Base-by-base conservation (phyloP, 2,888 invertebrate genomes). In the Molorchus minor region DNA sequence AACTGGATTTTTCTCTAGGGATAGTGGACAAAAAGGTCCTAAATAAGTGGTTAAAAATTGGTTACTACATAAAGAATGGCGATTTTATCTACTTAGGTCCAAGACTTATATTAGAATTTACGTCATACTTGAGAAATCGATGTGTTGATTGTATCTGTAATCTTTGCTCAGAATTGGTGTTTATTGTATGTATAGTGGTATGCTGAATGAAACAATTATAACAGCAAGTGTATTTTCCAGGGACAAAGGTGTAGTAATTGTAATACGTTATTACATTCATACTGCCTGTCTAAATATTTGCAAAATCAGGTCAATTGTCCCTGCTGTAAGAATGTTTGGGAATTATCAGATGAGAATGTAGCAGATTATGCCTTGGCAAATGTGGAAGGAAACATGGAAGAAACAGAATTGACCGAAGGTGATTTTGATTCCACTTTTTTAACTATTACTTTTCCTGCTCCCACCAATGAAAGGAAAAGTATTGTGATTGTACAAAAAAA, bases 121-220 rank as follows among this genome's bases (percentile, higher is more conserved):
- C 73, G 7, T 65, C 75, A 1, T 77, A 73, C 65, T 72, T 79
- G 40, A 69, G 68, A 52, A 54, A 62, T 2, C 62, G 71, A 57
- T 70, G 70, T 12, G 73, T 74, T 16, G 68, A 76, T 58, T 69
- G 64, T 47, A 59, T 67, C 38, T 79, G 79, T 63, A 64, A 65
- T 30, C 68, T 79, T 20, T 79, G 79, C 67, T 75, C 74, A 2
- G 77, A 78, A 57, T 36, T 75, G 52, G 75, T 76, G 13, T 76
- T 78, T 65, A 68, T 62, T 35, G 77, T 77, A 71, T 69, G 73
- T 68, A 46, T 2, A n/a, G n/a, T n/a, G n/a, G n/a, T n/a, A 21
- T 41, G 16, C 25, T 25, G 4, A 25, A 8, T 25, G 25, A 25
- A 25, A 5, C 3, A 25, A 25, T 25, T 8, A 25, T 25, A 5